These are phyloP conservation scores for Tipula unca DNA, from an alignment of 2,888 invertebrate genomes.

Conservation along the genomic window DNA sequence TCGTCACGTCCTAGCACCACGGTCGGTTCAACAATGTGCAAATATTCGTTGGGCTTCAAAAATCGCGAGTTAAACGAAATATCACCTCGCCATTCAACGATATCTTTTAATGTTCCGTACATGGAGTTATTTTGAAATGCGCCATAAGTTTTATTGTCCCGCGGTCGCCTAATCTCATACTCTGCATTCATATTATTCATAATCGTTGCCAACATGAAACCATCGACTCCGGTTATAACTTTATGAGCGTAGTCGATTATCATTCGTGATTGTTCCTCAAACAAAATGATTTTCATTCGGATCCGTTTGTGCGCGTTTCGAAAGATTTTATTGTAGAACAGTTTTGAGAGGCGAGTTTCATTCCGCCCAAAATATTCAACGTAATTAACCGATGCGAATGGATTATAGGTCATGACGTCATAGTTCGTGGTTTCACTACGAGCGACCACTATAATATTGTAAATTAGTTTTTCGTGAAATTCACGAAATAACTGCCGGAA, in stretches of 20 bases:
- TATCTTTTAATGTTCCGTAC: conserved; percentile 32
- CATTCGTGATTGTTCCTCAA: neutral
- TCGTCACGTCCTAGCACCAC: conserved; percentile 47
- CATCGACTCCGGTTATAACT: neutral
- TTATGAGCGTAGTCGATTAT: neutral
- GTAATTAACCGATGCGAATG: neutral
- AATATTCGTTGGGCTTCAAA: conserved; percentile 43
- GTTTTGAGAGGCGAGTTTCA: neutral
- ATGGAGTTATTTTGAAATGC: conserved; percentile 28
- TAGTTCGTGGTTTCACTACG: neutral
- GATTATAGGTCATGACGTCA: neutral
- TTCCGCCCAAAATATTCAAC: neutral
- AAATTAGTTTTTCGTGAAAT: neutral
- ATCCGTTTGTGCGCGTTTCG: neutral
- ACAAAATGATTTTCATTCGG: neutral
- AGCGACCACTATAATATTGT: neutral
- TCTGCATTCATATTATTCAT: neutral
- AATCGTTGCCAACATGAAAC: neutral
- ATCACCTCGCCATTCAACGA: conserved; percentile 36
- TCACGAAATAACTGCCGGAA: neutral
- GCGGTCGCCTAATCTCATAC: conserved; percentile 20
- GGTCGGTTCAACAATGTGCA: conserved; percentile 46
- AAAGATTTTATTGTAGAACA: neutral
- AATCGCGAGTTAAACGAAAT: conserved; percentile 48
- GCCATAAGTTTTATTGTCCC: conserved; percentile 24